Conservation (phyloP, 2,113 vertebrate genomes). For the Dinomys branickii region DNA sequence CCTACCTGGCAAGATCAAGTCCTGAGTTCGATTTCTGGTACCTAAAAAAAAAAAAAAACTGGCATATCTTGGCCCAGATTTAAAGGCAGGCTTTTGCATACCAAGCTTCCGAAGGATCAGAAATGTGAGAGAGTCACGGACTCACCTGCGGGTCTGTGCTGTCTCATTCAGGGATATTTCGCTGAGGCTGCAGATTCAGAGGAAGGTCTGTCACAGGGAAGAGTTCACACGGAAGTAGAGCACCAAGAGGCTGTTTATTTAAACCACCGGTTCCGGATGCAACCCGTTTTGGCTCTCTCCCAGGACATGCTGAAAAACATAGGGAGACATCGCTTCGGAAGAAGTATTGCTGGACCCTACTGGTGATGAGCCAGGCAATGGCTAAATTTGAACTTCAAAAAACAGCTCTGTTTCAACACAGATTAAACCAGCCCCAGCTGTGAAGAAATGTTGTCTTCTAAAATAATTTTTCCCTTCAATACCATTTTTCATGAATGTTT, state of each 20-base stretch:
- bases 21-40: no score
- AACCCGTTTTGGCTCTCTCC: background rate
- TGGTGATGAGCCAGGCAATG: background rate
- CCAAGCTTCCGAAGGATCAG: background rate
- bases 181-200: background rate
- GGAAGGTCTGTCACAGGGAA: background rate
- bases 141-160: background rate
- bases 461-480: background rate
- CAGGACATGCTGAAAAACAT: background rate
- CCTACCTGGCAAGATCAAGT: no score
- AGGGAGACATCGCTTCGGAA: background rate
- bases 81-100: background rate
- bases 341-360: background rate
- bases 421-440: background rate
- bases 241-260: background rate
- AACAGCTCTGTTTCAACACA: background rate
- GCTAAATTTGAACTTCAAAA: background rate
- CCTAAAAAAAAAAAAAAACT: no score
- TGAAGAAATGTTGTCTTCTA: accelerated
- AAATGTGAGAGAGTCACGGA: background rate
- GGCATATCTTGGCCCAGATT: background rate
- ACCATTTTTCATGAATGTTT: background rate
- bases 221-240: background rate
- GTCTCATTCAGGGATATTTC: background rate
- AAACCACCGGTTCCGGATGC: background rate